These are phyloP conservation scores for Xylocampa areola DNA, from an alignment of 2,888 invertebrate genomes.

Conservation along the genomic window DNA sequence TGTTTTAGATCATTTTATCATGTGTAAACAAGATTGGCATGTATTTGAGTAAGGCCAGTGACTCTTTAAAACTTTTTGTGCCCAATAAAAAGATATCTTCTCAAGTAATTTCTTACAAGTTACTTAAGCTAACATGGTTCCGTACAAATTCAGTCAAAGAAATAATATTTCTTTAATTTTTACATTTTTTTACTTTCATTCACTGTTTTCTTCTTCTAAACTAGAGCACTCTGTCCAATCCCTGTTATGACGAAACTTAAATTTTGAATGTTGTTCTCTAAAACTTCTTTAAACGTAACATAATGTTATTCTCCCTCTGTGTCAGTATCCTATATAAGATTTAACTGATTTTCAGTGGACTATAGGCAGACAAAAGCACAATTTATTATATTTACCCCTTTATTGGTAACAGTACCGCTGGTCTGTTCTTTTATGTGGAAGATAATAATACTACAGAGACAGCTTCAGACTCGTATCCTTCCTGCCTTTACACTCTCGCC, in stretches of 20 bases:
- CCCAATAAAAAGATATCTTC: constrained; percentile 14
- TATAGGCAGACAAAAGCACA: background rate
- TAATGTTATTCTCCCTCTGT: too few relatives aligned
- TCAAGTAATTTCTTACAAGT: constrained; percentile 3
- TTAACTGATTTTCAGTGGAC: background rate
- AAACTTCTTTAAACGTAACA: too few relatives aligned
- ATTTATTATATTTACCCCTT: background rate
- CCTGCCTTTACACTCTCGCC: constrained; percentile 7
- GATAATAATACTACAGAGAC: constrained; percentile 13
- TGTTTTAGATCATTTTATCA: constrained; percentile 31
- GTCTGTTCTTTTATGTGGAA: background rate
- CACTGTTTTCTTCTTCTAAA: too few relatives aligned
- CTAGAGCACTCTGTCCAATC: too few relatives aligned
- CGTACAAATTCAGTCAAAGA: too few relatives aligned
- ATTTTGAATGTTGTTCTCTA: too few relatives aligned
- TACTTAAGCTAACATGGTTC: background rate
- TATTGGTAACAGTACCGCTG: background rate
- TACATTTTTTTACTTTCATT: too few relatives aligned
- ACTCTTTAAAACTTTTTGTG: constrained; percentile 17
- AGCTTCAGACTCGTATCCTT: constrained; percentile 23
- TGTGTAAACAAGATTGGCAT: constrained; percentile 26
- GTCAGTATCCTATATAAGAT: too few relatives aligned
- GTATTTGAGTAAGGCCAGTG: constrained; percentile 27
- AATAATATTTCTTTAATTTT: background rate
- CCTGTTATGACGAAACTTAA: too few relatives aligned